A percentile compares a stretch with the other conserved stretches of the same genome.
phyloP scores from a whole-genome alignment of 1,140 invertebrate species.

The Oncopodura yosiiana region DNA sequence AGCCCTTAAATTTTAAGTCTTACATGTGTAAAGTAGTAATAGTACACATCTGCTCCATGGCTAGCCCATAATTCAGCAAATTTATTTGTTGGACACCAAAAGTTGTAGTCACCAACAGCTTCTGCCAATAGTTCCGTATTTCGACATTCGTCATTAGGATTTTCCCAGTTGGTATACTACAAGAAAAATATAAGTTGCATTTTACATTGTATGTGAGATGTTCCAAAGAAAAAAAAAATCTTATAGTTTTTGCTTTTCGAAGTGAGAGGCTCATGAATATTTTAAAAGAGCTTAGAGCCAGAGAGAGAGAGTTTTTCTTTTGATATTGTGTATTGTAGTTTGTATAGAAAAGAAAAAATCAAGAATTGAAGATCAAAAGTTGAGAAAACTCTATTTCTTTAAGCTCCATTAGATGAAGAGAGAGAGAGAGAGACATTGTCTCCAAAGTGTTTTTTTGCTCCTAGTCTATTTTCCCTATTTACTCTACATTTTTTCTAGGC shows the following conservation, averaged over 20 bases:
- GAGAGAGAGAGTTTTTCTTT: neutral
- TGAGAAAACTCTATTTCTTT: no score
- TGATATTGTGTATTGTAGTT: neutral
- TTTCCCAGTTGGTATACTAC: constrained; percentile 85
- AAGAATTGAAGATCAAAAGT: neutral
- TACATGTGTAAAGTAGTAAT: constrained; percentile 85
- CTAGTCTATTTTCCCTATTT: no score
- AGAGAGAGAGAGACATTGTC: no score
- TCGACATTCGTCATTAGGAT: constrained; percentile 63
- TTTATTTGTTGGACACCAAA: constrained; percentile 82
- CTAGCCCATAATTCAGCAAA: constrained; percentile 75
- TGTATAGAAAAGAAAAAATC: neutral
- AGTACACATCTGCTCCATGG: constrained; percentile 71
- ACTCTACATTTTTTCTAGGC: no score
- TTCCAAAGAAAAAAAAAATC: neutral
- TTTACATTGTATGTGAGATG: neutral
- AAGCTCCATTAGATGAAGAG: no score
- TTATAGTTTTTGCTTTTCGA: neutral
- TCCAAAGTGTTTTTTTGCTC: no score
- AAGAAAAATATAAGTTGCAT: constrained; percentile 36
- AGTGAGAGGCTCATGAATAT: neutral
- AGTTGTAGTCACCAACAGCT: constrained; percentile 85
- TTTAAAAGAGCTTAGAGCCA: neutral
- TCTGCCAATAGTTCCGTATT: constrained; percentile 78
- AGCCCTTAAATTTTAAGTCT: constrained; percentile 41